Evolutionary conservation across 2,888 invertebrate species (phyloP), one percentile per base, ranked within the genome.

Genomic region (Strigamia transsilvanica): DNA sequence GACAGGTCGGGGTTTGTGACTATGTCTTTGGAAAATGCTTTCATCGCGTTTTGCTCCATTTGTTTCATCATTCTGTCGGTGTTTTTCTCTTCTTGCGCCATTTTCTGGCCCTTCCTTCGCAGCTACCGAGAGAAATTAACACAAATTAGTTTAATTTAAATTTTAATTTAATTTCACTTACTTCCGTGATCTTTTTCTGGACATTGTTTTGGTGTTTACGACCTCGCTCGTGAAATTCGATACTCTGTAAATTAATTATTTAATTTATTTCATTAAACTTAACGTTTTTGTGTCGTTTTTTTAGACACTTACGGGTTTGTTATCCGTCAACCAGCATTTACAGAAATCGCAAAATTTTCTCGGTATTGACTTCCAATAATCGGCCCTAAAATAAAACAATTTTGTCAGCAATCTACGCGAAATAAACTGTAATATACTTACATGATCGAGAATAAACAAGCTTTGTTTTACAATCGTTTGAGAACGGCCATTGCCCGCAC

Each of bases 271-370:
- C 80, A 42, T 21, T 32, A 41, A 32, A 56, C 78, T 27, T 7
- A 38, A 6, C 18, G 10, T 34, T 9, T 18, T 15, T 38, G 13
- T 79, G 41, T 34, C n/a, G n/a, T n/a, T n/a, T n/a, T n/a, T n/a
- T n/a, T n/a, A 18, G 80, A 81, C 78, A n/a, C 88, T 88, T 86
- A 90, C 90, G 82, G 97, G 94, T 91, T 96, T 97, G 87, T 99
- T 99, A 88, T 98, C 98, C 82, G 97, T 95, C 86, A 97, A 94
- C 98, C 98, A 99, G 87, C 98, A 98, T 89, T 98, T 98, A 89
- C 99, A 99, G 89, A 97, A 96, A 85, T 98, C 97, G 87, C 99
- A 99, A 88, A 93, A 98, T 88, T 98, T 98, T 84, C 95, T 92
- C 0, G 95, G 95, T 87, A 96, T 94, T 32, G 98, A 98, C 88